Base-by-base conservation (phyloP, 2,888 invertebrate species). In the Netelia virgata region DNA sequence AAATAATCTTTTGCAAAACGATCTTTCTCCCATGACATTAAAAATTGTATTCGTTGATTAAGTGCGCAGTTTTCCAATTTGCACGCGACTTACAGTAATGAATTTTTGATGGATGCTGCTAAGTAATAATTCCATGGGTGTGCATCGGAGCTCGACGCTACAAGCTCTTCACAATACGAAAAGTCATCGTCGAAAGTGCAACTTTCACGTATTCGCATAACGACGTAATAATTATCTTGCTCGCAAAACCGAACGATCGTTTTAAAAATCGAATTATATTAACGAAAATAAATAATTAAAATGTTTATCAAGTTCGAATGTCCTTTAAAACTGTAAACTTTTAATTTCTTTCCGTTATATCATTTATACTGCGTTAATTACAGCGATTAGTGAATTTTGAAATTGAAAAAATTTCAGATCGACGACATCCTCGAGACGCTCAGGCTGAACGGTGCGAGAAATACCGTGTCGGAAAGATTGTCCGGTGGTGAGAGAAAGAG, bases 401-500 rank as follows among this genome's bases (percentile, higher is more conserved):
- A 18, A 69, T 43, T 36, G 41, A 41, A 61, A 3, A 18, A 86
- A 74, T 94, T 94, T 43, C 91, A 98, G 98, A 96, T 99, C 75
- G 95, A 96, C 87, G 98, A 98, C 93, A 98, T 98, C 88, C 94
- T 99, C 75, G 96, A 96, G 68, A 96, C 97, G 81, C 93, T 99
- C 86, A 96, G 98, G 88, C 94, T 99, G 87, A 95, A 94, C 41
- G 96, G 96, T 85, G 95, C 97, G 6, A 95, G 95, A 90, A 94
- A 97, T 89, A 98, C 98, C 0, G 93, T 95, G 57, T 96, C 97
- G 0, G 95, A 96, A 85, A 95, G 94, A 73, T 94, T 99, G 28
- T 98, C 98, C 0, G 99, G 99, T 0, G 99, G 99, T 0, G 98
- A 99, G 94, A 96, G 96, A 84, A 99, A 99, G 93, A 95, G 99